Evolutionary conservation across 2,797 vertebrate genomes (phyloP).

Genomic region (Liparis tanakae): DNA sequence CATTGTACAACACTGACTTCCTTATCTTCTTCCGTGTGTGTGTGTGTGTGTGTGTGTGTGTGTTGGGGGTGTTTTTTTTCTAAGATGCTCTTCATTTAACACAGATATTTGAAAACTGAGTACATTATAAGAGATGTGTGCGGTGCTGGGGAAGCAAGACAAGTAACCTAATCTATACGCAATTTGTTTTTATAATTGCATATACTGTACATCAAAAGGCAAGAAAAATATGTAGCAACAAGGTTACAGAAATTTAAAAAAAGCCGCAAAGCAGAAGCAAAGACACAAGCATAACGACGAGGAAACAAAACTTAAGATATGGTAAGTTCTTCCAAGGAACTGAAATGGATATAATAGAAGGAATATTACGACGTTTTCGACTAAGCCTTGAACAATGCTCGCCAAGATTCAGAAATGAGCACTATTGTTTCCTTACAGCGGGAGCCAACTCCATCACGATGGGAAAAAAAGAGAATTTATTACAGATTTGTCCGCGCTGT

Average conservation of each 20-base stretch:
- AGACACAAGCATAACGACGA: not conserved
- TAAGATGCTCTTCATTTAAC: conserved; percentile 23
- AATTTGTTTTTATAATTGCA: not conserved
- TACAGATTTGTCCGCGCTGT: conserved; percentile 55
- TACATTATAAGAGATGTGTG: not conserved
- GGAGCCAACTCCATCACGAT: conserved; percentile 26
- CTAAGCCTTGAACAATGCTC: conserved; percentile 16
- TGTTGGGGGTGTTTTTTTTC: not conserved
- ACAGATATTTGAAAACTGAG: not conserved
- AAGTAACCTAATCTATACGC: not conserved
- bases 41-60: no score
- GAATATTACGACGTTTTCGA: conserved; percentile 4
- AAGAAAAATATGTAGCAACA: not conserved
- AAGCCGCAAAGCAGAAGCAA: not conserved
- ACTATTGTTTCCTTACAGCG: conserved; percentile 30
- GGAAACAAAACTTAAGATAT: not conserved
- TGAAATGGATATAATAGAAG: not conserved
- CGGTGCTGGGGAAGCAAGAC: not conserved
- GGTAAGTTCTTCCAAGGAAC: not conserved
- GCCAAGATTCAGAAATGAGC: conserved; percentile 30
- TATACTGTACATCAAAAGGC: not conserved
- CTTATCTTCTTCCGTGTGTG: conserved; percentile 2
- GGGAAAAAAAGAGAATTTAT: conserved; percentile 5
- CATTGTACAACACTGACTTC: conserved; percentile 10
- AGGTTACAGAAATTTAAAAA: not conserved